These are phyloP conservation scores for Platycheirus albimanus DNA, from an alignment of 2,888 invertebrate genomes.

Conservation along the genomic window DNA sequence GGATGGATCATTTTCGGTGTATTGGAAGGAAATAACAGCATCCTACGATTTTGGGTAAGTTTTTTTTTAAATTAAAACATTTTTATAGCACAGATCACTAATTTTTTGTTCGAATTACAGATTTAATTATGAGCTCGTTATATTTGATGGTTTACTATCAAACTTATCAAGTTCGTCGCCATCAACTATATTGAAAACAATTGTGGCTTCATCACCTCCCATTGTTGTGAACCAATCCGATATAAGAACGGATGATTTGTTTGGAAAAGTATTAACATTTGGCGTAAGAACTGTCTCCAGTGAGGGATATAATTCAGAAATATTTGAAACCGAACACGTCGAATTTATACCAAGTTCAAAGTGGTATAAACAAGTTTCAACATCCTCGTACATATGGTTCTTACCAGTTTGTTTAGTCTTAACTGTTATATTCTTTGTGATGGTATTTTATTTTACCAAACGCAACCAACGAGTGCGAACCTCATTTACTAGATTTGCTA, in stretches of 20 bases:
- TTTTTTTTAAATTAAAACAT: background rate
- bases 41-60: constrained; percentile 74
- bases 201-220: constrained; percentile 84
- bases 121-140: constrained; percentile 86
- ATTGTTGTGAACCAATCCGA: constrained; percentile 74
- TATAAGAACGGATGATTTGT: constrained; percentile 83
- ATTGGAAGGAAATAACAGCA: constrained; percentile 85
- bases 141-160: constrained; percentile 84
- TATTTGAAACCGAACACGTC: constrained; percentile 76
- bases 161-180: constrained; percentile 83
- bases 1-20: constrained; percentile 86
- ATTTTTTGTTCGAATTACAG: constrained; percentile 77
- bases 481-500: constrained; percentile 91
- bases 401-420: constrained; percentile 82
- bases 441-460: constrained; percentile 85
- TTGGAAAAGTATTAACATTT: constrained; percentile 85
- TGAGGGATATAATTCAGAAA: constrained; percentile 77
- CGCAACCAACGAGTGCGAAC: constrained; percentile 89
- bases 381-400: constrained; percentile 59
- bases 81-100: too few species aligned
- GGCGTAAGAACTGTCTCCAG: constrained; percentile 86
- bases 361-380: constrained; percentile 70
- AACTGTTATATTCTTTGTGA: constrained; percentile 84
- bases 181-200: constrained; percentile 79
- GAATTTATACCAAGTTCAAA: constrained; percentile 75